Evolutionary conservation across 2,113 vertebrate genomes (phyloP).

Genomic region (Ammodramus savannarum): DNA sequence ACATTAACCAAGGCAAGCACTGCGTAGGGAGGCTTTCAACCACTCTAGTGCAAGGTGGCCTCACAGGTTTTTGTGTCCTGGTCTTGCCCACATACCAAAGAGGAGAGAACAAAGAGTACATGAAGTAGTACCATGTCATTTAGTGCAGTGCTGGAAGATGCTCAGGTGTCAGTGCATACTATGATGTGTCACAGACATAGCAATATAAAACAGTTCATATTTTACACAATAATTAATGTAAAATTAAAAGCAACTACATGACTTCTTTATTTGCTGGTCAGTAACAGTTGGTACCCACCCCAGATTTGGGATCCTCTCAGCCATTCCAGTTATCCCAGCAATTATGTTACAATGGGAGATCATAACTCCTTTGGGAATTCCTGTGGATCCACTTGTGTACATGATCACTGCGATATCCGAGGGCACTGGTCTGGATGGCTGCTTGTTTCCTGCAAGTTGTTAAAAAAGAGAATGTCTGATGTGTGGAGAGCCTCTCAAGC

Average conservation of each 20-base stretch:
- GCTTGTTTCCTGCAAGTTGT: constrained; percentile 63
- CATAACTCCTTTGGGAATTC: constrained; percentile 93
- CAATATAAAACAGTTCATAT: not conserved
- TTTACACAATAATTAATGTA: not conserved
- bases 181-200: not conserved
- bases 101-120: not conserved
- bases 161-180: not conserved
- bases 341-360: constrained; percentile 94
- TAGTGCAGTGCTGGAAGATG: not conserved
- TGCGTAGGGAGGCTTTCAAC: not conserved
- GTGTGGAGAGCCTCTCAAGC: not conserved
- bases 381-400: constrained; percentile 97
- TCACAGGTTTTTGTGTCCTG: not conserved
- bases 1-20: not conserved
- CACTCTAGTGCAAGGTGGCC: not conserved
- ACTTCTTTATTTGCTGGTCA: not conserved
- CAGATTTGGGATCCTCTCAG: constrained; percentile 84
- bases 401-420: constrained; percentile 92
- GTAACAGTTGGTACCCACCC: constrained; percentile 66
- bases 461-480: not conserved
- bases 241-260: not conserved
- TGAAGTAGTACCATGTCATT: not conserved
- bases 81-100: not conserved
- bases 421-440: constrained; percentile 70
- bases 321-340: constrained; percentile 90